A percentile compares a stretch with the other conserved stretches of the same genome.
Evolutionary conservation across 2,113 vertebrate genomes (phyloP).

Genomic region (Clinocottus analis): DNA sequence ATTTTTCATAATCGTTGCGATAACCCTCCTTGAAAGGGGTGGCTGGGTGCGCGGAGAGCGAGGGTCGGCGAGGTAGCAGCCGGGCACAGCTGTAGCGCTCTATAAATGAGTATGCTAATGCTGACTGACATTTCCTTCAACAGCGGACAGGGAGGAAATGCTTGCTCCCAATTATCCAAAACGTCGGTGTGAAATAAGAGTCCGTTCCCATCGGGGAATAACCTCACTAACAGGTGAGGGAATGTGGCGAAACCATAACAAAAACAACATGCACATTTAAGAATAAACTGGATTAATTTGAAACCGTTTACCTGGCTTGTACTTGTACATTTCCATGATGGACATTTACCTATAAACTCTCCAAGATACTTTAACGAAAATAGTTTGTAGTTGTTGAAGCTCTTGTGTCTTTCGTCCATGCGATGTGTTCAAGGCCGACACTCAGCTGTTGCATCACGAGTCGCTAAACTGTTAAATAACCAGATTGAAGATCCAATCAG

Average conservation of each 20-base stretch:
- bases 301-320: background rate
- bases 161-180: constrained; percentile 63
- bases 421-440: background rate
- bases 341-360: background rate
- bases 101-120: constrained; percentile 82
- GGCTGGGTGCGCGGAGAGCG: constrained; percentile 50
- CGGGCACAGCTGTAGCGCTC: constrained; percentile 60
- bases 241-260: background rate
- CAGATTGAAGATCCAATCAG: constrained; percentile 18
- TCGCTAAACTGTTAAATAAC: constrained; percentile 22
- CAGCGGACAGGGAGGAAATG: constrained; percentile 44
- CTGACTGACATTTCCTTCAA: constrained; percentile 80
- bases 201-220: constrained; percentile 9
- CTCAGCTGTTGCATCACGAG: background rate
- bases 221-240: constrained; percentile 18
- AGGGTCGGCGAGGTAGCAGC: constrained; percentile 58
- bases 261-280: background rate
- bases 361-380: background rate
- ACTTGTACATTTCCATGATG: background rate
- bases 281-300: background rate
- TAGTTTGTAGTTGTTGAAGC: background rate
- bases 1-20: constrained; percentile 80
- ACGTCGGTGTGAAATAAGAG: constrained; percentile 44
- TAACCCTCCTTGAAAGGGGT: constrained; percentile 75
- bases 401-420: background rate